Base-by-base conservation (phyloP, 37 sponge, comb jelly and placozoan species). In the Mnemiopsis leidyi region DNA sequence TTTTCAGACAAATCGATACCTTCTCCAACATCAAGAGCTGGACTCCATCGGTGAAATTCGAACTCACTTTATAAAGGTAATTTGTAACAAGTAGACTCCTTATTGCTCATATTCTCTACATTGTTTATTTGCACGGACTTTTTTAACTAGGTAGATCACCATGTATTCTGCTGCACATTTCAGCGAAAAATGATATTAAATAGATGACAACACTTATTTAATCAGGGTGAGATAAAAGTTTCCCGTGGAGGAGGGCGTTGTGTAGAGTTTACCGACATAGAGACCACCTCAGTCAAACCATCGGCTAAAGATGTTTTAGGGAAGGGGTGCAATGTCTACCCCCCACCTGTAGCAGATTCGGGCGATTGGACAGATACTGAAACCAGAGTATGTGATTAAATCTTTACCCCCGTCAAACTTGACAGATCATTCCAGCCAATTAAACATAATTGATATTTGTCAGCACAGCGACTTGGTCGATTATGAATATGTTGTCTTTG, bases 331-430 rank as follows among this genome's bases (percentile, higher is more conserved):
- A 85, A 38, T n/a, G 23, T 37, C 25, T 85, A 85, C 30, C 90
- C 90, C 29, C 90, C 90, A 2, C 90, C 90, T 20, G 28, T 36
- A 39, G 35, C 90, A 39, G 90, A 85, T 13, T 36, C 23, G 29
- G 90, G 90, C 1, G 90, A 85, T n/a, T 85, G 90, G 90, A 85
- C 90, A 9, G 90, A 85, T 29, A 85, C 90, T 40, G 90, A 85
- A 39, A 85, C 90, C 23, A 85, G 90, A 61, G 90, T 85, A 40
- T 36, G 61, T 77, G 33, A 34, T n/a, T n/a, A n/a, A n/a, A n/a
- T n/a, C n/a, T n/a, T n/a, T n/a, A n/a, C n/a, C n/a, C n/a, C n/a
- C n/a, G n/a, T n/a, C n/a, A n/a, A n/a, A n/a, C n/a, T n/a, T n/a
- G n/a, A n/a, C n/a, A n/a, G n/a, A n/a, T n/a, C n/a, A n/a, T n/a